Evolutionary conservation across 2,797 vertebrate species (phyloP), one percentile per base, ranked within the genome.

Genomic region (Rhodeus uyekii): DNA sequence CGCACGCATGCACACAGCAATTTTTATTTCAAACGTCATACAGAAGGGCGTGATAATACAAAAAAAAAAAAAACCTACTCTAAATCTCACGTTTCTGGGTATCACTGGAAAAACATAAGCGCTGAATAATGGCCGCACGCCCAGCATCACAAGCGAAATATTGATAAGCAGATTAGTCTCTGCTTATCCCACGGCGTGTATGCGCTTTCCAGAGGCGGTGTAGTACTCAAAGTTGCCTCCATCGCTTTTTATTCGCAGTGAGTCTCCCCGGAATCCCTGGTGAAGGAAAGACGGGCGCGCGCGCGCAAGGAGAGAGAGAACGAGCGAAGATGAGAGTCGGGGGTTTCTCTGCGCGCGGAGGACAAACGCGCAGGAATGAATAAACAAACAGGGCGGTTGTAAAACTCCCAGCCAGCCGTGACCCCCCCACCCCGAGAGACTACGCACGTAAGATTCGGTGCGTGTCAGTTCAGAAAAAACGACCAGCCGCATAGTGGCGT

Each of bases 401-500:
- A 91, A 92, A 83, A 71, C 60, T 86, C 88, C 88, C 88, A 89
- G 89, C 86, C 90, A 89, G 90, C 83, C 80, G n/a, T 27, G 44
- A 6, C 0, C n/a, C n/a, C n/a, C n/a, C n/a, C n/a, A n/a, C n/a
- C 53, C 34, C 32, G 46, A 50, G 50, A 76, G 81, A 63, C 71
- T 83, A 84, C 83, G 82, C 83, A 75, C 81, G 55, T 82, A 63
- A 81, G 46, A 78, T 76, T 53, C 60, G 7, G 53, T 80, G 24
- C 34, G 32, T 42, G 64, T 68, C n/a, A n/a, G n/a, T n/a, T n/a
- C n/a, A n/a, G n/a, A n/a, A n/a, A n/a, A n/a, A n/a, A n/a, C n/a
- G n/a, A n/a, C n/a, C n/a, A n/a, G n/a, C n/a, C n/a, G n/a, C n/a
- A n/a, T n/a, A n/a, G n/a, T n/a, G n/a, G n/a, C n/a, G n/a, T n/a